Evolutionary conservation across 2,113 vertebrate genomes (phyloP), one percentile per base, ranked within the genome.

Genomic region (Erpornis zantholeuca): DNA sequence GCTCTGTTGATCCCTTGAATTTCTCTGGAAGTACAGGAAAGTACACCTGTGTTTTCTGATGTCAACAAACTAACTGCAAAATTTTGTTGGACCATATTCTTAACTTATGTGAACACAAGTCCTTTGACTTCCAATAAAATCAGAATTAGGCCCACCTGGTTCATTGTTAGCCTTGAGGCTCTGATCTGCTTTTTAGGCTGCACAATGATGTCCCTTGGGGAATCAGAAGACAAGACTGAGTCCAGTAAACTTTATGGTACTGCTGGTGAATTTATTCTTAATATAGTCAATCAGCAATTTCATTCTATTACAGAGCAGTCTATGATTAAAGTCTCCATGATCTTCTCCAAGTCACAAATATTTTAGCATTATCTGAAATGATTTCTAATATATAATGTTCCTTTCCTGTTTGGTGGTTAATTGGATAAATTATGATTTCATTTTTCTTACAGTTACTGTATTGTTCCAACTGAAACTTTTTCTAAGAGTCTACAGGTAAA

Each of bases 191-290:
- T 73, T 94, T 87, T 35, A 56, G 36, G 47, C 76, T 66, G 6
- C 61, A 60, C 23, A 44, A 1, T 42, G 24, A 35, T 33, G 23
- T 65, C 36, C 35, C 64, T 64, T 0, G 0, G 79, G 29, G 59
- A 85, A 66, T 70, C 38, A 90, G 54, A 85, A 86, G 44, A 85
- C 29, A 92, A 72, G 64, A 73, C 35, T 47, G 35, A 86, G n/a
- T 57, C 66, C 9, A 53, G 28, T 42, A 75, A 92, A 81, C 63
- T 65, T 94, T 63, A 76, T 56, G 79, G 70, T 35, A 66, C 16
- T 54, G 59, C 12, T 90, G 33, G 20, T 88, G 68, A 81, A 73
- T 94, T 83, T 90, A 80, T 88, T 93, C 50, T 71, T n/a, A 73
- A 24, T 73, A 35, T 63, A 76, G 63, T 66, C 25, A 66, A n/a